These are phyloP conservation scores for Pholis gunnellus DNA, from an alignment of 2,113 vertebrate species.

Conservation along the genomic window DNA sequence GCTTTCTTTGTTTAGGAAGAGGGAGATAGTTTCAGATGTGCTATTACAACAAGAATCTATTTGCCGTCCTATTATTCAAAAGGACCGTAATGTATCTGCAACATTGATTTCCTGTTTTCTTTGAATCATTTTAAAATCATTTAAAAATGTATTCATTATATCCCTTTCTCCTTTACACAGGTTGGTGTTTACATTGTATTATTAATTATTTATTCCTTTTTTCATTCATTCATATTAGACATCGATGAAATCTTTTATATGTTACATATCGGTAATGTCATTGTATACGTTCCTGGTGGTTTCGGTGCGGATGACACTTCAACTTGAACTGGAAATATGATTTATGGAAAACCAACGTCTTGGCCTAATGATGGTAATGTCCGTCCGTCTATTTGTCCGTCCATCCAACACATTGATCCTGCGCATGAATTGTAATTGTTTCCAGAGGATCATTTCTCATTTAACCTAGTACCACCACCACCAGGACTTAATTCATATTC, in stretches of 20 bases:
- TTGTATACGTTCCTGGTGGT: background rate
- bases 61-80: background rate
- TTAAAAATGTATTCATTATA: background rate
- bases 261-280: background rate
- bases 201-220: background rate
- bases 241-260: background rate
- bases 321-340: background rate
- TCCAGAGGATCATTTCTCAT: background rate
- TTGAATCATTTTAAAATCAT: background rate
- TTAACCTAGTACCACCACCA: background rate
- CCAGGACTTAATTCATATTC: background rate
- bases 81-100: background rate
- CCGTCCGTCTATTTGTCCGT: too few species aligned
- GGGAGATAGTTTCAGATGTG: slow-evolving; percentile 12
- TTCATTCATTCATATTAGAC: background rate
- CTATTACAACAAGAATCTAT: background rate
- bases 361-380: background rate
- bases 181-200: background rate
- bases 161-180: background rate
- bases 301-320: background rate
- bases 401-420: background rate
- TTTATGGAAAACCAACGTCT: background rate
- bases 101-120: background rate
- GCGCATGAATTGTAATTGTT: background rate
- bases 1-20: slow-evolving; percentile 42